phyloP scores from a whole-genome alignment of 2,888 invertebrate genomes.

The Agrotis segetum region DNA sequence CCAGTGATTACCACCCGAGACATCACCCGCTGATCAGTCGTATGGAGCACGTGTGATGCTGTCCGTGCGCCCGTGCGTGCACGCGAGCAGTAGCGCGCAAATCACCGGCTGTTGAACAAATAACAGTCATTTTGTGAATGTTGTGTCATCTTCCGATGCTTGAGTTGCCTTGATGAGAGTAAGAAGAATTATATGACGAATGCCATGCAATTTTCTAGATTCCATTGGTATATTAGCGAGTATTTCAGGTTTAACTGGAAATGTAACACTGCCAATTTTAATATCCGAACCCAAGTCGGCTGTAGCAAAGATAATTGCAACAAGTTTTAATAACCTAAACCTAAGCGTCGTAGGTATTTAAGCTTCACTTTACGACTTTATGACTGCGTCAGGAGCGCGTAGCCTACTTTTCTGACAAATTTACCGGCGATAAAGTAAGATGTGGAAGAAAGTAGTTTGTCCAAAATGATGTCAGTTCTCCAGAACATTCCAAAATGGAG shows the following conservation, averaged over 20 bases:
- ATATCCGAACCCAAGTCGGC: neutral
- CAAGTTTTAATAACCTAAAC: neutral
- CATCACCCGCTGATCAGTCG: neutral
- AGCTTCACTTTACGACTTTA: no score
- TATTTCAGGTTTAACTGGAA: neutral
- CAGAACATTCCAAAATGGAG: slow-evolving; percentile 25
- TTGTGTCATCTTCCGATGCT: slow-evolving; percentile 15
- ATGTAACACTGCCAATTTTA: no score
- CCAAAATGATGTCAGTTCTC: slow-evolving; percentile 5
- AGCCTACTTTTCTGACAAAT: neutral
- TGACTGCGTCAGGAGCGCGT: neutral
- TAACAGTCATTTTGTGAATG: slow-evolving; percentile 39
- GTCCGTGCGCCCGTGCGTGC: slow-evolving; percentile 28
- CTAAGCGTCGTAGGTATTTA: neutral
- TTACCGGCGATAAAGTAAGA: no score
- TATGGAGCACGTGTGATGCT: slow-evolving; percentile 45
- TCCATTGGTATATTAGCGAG: neutral
- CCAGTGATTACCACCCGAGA: slow-evolving; percentile 20
- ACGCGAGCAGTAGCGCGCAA: slow-evolving; percentile 28
- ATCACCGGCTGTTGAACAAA: slow-evolving; percentile 27
- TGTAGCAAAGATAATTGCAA: neutral
- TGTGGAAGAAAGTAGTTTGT: neutral
- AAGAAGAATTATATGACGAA: neutral
- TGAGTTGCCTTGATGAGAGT: slow-evolving; percentile 9
- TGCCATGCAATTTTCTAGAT: neutral